Base-by-base conservation (phyloP, 2,113 vertebrate genomes). In the Odontesthes bonariensis region DNA sequence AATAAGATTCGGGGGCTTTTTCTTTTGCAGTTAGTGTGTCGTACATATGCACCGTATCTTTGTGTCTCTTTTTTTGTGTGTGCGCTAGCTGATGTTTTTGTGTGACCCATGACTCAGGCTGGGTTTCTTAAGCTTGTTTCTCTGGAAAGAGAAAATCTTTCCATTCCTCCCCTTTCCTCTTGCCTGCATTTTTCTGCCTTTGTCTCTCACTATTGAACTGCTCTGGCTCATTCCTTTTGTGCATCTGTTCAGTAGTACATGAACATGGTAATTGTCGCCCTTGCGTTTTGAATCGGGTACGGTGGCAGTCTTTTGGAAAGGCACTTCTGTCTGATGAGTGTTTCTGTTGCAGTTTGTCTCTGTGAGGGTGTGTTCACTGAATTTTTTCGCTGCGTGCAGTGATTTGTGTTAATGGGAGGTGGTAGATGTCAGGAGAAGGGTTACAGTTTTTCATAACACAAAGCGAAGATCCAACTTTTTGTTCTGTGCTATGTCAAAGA, bases 61-160 rank as follows among this genome's bases (percentile, higher is more conserved):
- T 70, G 16, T 77, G 5, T 88, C 32, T 69, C 35, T 75, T 27
- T 75, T 33, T 57, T 51, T 75, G n/a, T 75, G 59, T 69, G 59
- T 8, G 35, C 27, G 27, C 56, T 58, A 62, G 16, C 52, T 71
- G 63, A 52, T 31, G 60, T 77, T 81, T 75, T 22, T 11, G 51
- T 51, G 56, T 67, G 88, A 80, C 73, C 70, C 82, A 83, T 94
- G 92, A 92, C 92, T 92, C 91, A 88, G 86, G 82, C 82, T 91
- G 88, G 91, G 93, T 82, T 91, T 84, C 75, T 77, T 66, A 55
- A 55, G 70, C 79, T 73, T 85, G 78, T 86, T 88, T 89, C 65
- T 89, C 42, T 86, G 88, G 84, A 90, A 87, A 87, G 75, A 63
- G 76, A 70, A 14, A 83, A 72, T 56, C 47, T 89, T 90, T 89